phyloP scores from a whole-genome alignment of 2,797 vertebrate species.

The Lepidocolaptes lacrymiger region DNA sequence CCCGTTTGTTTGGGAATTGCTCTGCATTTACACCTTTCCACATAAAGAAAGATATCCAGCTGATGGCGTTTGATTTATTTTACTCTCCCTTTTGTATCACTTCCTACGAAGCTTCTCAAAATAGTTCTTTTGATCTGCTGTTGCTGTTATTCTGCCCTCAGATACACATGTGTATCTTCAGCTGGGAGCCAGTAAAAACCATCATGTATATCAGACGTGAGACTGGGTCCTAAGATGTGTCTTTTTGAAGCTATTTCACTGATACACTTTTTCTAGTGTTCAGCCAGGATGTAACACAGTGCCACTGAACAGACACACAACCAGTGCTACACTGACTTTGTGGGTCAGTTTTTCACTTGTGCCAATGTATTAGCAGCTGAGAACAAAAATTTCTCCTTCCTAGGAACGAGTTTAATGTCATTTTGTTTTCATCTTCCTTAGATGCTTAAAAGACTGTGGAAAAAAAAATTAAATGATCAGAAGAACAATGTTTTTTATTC shows the following conservation, averaged over 20 bases:
- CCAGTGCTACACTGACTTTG: not conserved
- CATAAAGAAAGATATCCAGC: not conserved
- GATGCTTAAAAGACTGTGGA: not conserved
- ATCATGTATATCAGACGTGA: accelerated
- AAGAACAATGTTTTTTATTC: not conserved
- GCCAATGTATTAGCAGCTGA: not conserved
- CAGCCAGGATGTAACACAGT: no score
- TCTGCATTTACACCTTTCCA: not conserved
- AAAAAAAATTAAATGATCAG: not conserved
- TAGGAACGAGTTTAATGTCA: not conserved
- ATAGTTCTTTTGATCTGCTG: not conserved
- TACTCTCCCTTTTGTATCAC: not conserved
- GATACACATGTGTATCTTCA: not conserved
- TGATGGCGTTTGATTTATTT: not conserved
- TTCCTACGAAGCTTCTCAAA: not conserved
- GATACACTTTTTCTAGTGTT: not conserved
- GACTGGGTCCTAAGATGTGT: not conserved
- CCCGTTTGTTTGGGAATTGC: not conserved
- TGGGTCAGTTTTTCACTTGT: not conserved
- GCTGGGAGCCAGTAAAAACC: not conserved
- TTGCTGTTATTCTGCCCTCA: not conserved
- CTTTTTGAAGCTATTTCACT: not conserved
- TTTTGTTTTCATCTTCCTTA: not conserved
- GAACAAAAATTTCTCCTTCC: not conserved
- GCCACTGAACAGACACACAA: not conserved